Base-by-base conservation (phyloP, 1,140 invertebrate species). In the Zaprionus tsacasi region DNA sequence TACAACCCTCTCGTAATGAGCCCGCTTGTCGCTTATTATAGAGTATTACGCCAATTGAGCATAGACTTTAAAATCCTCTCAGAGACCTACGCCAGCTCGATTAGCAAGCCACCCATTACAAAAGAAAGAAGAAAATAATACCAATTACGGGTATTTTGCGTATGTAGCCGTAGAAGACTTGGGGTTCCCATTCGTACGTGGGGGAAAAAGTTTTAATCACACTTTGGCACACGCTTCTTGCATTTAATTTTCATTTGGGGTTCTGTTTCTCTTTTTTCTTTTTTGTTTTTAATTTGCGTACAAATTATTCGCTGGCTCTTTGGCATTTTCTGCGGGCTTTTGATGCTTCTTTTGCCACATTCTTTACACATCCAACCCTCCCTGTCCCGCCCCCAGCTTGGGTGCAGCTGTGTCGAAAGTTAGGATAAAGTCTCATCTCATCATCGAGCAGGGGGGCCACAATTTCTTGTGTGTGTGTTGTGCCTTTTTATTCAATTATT, bases 261-360 rank as follows among this genome's bases (percentile, higher is more conserved):
- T 48, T 57, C 45, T 48, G 25, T 45, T 60, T 40, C 64, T 67
- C 2, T 48, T 33, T 36, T 30, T 50, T 71, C 8, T 30, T 50
- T 71, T 60, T 76, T 54, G 87, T 72, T 82, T 79, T 88, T 87
- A 87, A 87, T 87, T 87, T 87, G 83, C 83, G 80, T 82, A 82
- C 77, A 87, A 88, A 88, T 87, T 87, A 88, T 82, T 82, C 80
- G 71, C 61, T 52, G 67, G 35, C 66, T 72, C 70, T 59, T n/a
- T 67, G 72, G 79, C 59, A 78, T 65, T 77, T 77, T 74, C 27
- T 78, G 71, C 76, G 66, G 60, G 76, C 76, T 78, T 69, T 70
- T 66, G 66, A 70, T 67, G 65, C 64, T 57, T 13, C 17, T 59
- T 33, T 35, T 17, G 21, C 48, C 2, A 17, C 36, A 63, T 64